Base-by-base conservation (phyloP, 2,113 vertebrate genomes). In the Columba janthina region DNA sequence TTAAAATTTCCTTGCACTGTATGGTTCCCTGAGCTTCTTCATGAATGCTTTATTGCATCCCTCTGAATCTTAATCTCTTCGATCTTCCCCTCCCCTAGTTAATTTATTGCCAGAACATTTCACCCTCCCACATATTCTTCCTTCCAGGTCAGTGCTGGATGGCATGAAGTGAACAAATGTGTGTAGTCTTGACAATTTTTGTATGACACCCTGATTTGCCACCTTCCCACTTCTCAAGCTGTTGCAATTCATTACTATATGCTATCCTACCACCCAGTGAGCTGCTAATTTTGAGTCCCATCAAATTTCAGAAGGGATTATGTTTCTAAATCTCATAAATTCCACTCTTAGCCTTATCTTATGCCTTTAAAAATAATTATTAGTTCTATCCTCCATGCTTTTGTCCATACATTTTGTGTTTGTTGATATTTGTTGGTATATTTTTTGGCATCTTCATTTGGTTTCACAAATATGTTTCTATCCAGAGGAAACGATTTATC, bases 91-190 rank as follows among this genome's bases (percentile, higher is more conserved):
- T 82, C 46, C 60, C 62, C 21, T 86, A 84, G 42, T 91, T 91
- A 76, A 86, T 94, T 79, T 93, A 76, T 75, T 92, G 91, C 90
- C 90, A 91, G 73, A 88, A 76, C 84, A 85, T 96, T 94, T 94
- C 92, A 90, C 73, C 86, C 93, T 94, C 96, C 95, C 89, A 94
- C 94, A 1, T 96, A 89, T 15, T 91, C 93, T 96, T 94, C 82
- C 71, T 96, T 96, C 90, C 93, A 96, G 95, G 96, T 97, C 96
- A 97, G 60, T 69, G 71, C 72, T 87, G 87, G 15, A 13, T 89
- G 94, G 93, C 96, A 77, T 94, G 24, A 97, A 97, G 82, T 97
- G 96, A 97, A 96, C 96, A 97, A 97, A 94, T 94, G 85, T 96
- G 87, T 94, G 78, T 86, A 86, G 76, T 95, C 78, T 88, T 93